Percentiles rank a stretch among this genome's conserved stretches.
Conservation (phyloP, 1,140 invertebrate genomes). For the Tetragnatha versicolor region DNA sequence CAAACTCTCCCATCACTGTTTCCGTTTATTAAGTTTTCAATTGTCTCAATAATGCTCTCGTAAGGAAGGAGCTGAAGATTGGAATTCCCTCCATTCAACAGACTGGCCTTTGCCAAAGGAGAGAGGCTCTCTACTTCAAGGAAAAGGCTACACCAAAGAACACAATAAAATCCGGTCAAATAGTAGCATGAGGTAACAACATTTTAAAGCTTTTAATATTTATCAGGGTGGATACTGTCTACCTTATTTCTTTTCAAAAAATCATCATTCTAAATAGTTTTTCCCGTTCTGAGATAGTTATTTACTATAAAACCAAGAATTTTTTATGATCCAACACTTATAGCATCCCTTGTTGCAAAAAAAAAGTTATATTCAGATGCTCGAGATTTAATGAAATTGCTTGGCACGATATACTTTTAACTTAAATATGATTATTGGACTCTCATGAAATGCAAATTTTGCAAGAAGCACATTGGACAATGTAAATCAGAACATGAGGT, state of each 20-base stretch:
- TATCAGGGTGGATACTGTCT: neutral
- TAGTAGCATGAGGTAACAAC: neutral
- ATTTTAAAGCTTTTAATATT: neutral
- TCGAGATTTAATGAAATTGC: no score
- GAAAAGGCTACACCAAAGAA: conserved; percentile 70
- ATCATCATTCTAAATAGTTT: neutral
- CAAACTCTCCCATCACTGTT: conserved; percentile 38
- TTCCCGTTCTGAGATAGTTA: neutral
- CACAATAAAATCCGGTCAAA: neutral
- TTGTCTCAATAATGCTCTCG: neutral
- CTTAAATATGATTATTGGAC: no score
- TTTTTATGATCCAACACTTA: neutral
- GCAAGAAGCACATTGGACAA: no score
- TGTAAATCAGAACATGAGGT: no score
- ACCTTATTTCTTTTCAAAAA: neutral
- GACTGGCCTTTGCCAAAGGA: conserved; percentile 71
- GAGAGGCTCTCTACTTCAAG: conserved; percentile 72
- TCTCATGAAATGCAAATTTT: no score
- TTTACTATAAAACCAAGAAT: neutral
- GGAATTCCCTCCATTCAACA: neutral
- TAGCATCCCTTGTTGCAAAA: no score
- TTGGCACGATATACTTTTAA: no score
- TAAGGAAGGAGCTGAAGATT: conserved; percentile 29
- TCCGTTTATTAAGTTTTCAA: neutral
- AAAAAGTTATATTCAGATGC: no score